phyloP scores from a whole-genome alignment of 1,140 invertebrate genomes.

The Copidosoma floridanum region DNA sequence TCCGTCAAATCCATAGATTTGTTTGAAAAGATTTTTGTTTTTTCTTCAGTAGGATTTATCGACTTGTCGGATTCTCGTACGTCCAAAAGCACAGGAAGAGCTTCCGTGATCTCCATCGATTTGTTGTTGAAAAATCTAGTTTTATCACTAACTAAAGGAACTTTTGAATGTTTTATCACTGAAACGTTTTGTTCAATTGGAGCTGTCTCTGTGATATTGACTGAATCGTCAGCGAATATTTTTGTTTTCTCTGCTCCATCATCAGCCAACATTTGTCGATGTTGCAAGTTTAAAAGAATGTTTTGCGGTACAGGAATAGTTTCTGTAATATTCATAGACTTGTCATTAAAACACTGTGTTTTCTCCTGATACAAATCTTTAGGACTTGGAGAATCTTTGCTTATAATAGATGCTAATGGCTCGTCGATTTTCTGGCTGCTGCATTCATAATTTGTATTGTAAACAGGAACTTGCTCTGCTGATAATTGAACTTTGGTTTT shows the following conservation, averaged over 20 bases:
- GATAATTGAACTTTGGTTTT: too few relatives aligned
- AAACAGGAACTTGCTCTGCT: too few relatives aligned
- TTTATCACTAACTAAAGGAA: background rate
- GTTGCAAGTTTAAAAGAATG: too few relatives aligned
- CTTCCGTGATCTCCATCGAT: slow-evolving; percentile 18
- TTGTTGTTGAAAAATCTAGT: slow-evolving; percentile 11
- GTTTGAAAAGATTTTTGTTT: slow-evolving; percentile 15
- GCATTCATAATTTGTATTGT: too few relatives aligned
- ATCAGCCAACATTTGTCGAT: too few relatives aligned
- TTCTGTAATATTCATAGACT: slow-evolving; percentile 7
- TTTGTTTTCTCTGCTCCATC: slow-evolving; percentile 1
- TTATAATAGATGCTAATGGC: too few relatives aligned
- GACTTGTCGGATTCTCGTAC: too few relatives aligned
- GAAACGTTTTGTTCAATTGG: too few relatives aligned
- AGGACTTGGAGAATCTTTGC: too few relatives aligned
- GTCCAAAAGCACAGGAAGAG: background rate
- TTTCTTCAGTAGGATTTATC: too few relatives aligned
- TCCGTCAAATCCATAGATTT: slow-evolving; percentile 19
- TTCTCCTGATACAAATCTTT: background rate
- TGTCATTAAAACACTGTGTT: slow-evolving; percentile 2
- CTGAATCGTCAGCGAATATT: background rate
- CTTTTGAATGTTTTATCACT: too few relatives aligned
- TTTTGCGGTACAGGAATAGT: background rate
- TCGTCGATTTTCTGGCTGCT: too few relatives aligned
- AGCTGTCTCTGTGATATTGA: slow-evolving; percentile 4